Conservation (phyloP, 2,797 vertebrate species). For the Gymnopithys bicolor region DNA sequence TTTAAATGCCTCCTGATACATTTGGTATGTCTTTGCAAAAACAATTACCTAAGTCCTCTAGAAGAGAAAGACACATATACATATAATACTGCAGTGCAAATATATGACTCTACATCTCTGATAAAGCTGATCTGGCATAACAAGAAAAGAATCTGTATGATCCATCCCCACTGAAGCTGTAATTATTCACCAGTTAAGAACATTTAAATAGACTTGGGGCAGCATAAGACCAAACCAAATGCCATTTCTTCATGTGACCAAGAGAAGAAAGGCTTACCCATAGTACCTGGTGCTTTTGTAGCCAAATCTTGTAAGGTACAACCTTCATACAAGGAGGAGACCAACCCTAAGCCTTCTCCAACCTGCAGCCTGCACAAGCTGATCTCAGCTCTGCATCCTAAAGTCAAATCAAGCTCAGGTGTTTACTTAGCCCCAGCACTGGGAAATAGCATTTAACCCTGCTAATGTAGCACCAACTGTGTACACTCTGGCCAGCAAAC, state of each 20-base stretch:
- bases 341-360: background rate
- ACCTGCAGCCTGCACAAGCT: background rate
- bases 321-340: background rate
- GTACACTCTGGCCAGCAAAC: background rate
- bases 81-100: background rate
- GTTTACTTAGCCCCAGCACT: background rate
- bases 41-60: background rate
- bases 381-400: fast-evolving
- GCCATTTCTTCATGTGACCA: background rate
- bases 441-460: background rate
- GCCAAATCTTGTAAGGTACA: background rate
- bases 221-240: background rate
- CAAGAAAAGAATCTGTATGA: background rate
- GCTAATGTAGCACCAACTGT: fast-evolving
- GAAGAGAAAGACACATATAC: background rate
- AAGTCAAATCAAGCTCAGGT: background rate
- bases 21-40: background rate
- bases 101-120: background rate
- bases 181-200: background rate
- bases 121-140: background rate
- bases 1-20: background rate
- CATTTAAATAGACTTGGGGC: background rate
- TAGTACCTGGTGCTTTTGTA: fast-evolving
- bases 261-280: background rate
- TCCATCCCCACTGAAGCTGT: background rate